Evolutionary conservation across 2,113 vertebrate species (phyloP).

Genomic region (Myotis davidii): DNA sequence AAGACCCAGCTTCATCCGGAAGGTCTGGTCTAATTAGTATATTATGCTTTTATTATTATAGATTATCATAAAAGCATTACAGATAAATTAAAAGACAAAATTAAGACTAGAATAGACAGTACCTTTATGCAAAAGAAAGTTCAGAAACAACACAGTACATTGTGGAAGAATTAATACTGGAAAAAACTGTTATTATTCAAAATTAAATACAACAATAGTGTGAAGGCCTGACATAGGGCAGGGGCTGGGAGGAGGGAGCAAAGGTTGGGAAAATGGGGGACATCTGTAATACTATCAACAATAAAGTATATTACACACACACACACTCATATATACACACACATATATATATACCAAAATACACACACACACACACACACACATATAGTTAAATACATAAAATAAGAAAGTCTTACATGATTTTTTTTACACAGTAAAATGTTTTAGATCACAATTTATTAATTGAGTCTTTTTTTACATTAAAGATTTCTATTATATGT

Average conservation of each 20-base stretch:
- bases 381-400: background rate
- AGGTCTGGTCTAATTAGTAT: too few relatives aligned
- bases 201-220: conserved; percentile 3
- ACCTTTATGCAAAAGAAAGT: background rate
- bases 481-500: conserved; percentile 6
- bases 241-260: too few relatives aligned
- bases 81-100: conserved; percentile 6
- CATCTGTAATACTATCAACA: too few relatives aligned
- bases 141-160: conserved; percentile 57
- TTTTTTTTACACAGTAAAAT: conserved; percentile 45
- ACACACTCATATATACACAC: too few relatives aligned
- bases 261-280: too few relatives aligned
- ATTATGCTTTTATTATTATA: too few relatives aligned
- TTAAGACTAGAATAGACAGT: conserved; percentile 13
- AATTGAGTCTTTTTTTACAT: background rate
- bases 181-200: conserved; percentile 22
- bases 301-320: too few relatives aligned
- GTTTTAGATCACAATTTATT: conserved; percentile 34
- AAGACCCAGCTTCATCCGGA: too few relatives aligned
- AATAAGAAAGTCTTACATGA: conserved; percentile 19
- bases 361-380: too few relatives aligned
- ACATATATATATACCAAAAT: too few relatives aligned
- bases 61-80: conserved; percentile 4
- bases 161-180: background rate
- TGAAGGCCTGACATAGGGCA: too few relatives aligned